phyloP scores from a whole-genome alignment of 2,113 vertebrate species.

The Plecturocebus donacophilus region DNA sequence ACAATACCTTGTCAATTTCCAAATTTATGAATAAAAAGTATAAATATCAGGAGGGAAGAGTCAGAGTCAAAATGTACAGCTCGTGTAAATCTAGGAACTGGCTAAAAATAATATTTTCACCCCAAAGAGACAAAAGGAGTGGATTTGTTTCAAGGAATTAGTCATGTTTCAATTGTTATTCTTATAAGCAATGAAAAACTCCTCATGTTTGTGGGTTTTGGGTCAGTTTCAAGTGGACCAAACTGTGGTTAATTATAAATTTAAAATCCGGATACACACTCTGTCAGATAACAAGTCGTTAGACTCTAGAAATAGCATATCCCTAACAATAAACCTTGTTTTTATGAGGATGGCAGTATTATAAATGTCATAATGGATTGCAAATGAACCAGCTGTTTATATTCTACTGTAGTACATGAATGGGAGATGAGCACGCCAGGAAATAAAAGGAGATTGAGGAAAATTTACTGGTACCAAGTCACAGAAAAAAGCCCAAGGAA shows the following conservation, averaged over 20 bases:
- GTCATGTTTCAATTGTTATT: conserved; percentile 61
- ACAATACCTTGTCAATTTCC: conserved; percentile 74
- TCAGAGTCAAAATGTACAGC: conserved; percentile 60
- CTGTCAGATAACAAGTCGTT: conserved; percentile 58
- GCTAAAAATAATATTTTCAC: conserved; percentile 72
- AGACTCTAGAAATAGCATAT: conserved; percentile 10
- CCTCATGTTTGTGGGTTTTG: conserved; percentile 38
- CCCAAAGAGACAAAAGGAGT: conserved; percentile 53
- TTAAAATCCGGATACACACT: conserved; percentile 48
- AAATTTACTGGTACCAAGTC: conserved; percentile 66
- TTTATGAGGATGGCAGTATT: conserved; percentile 36
- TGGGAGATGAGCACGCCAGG: background rate
- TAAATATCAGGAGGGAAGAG: conserved; percentile 61
- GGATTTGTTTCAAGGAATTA: conserved; percentile 42
- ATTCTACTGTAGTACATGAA: conserved; percentile 35
- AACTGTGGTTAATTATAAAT: conserved; percentile 63
- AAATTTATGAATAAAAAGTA: conserved; percentile 72
- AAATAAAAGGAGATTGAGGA: conserved; percentile 57
- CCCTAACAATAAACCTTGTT: conserved; percentile 49
- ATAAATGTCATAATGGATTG: conserved; percentile 67
- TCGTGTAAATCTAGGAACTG: conserved; percentile 63
- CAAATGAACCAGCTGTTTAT: conserved; percentile 69
- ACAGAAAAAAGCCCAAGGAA: conserved; percentile 59
- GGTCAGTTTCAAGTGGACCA: conserved; percentile 63
- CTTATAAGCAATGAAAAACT: conserved; percentile 64